Evolutionary conservation across 2,888 invertebrate genomes (phyloP), one percentile per base, ranked within the genome.

Genomic region (Strigamia maritima): DNA sequence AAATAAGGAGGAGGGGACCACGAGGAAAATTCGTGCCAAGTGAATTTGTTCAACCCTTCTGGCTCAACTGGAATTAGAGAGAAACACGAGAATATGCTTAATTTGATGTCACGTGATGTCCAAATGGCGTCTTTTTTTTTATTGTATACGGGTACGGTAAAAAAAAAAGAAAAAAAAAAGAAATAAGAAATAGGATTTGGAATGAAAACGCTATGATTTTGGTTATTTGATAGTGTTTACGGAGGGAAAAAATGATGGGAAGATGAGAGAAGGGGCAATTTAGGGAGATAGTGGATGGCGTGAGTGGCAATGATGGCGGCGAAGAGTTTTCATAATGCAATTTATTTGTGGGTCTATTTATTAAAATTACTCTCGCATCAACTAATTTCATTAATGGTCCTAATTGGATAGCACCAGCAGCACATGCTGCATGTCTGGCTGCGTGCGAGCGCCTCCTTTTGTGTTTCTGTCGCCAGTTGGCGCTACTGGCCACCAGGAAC

Each of bases 221-320:
- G 44, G 44, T 44, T 44, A 44, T 44, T 44, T n/a, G 44, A 44
- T 44, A 76, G 74, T 77, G 75, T 81, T 80, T 81, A 78, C 76
- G n/a, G 44, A 26, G 28, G 16, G 44, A 24, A 76, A 40, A 76
- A 35, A 44, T 24, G 35, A 76, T 14, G 44, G 76, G n/a, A 24
- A 6, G 44, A 44, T 44, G 44, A 44, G 44, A 44, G n/a, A n/a
- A 44, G 44, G 35, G 44, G 44, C 44, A 44, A 44, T 44, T 44
- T 44, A 44, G 16, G 44, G 44, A 44, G 44, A 44, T 44, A 19
- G 44, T 76, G 76, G 22, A 35, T 24, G 38, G 38, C 76, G 76
- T 35, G 76, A 76, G 44, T 35, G 35, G 35, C 76, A 76, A 44
- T 26, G 76, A 40, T 31, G 35, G 40, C 44, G 35, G 40, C 35